Evolutionary conservation across 2,113 vertebrate species (phyloP).

Genomic region (Apteryx owenii): DNA sequence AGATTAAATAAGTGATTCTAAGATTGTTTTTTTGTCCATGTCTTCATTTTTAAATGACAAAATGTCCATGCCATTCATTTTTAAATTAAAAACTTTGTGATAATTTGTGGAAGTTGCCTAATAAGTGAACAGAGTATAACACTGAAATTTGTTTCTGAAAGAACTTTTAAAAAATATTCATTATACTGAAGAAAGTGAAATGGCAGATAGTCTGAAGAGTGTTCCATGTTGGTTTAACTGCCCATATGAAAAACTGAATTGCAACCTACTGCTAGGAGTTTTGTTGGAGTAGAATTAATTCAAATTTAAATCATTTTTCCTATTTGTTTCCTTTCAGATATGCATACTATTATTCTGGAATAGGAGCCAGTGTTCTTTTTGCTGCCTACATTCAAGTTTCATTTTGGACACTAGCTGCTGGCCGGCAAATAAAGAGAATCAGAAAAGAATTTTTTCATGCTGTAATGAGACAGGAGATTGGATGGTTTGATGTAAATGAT

Average conservation of each 20-base stretch:
- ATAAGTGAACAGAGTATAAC: background rate
- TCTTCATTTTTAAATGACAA: background rate
- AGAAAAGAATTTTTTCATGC: constrained; percentile 86
- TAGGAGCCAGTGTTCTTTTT: constrained; percentile 82
- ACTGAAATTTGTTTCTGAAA: background rate
- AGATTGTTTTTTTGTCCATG: background rate
- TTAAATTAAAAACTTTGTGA: background rate
- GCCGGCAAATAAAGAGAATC: constrained; percentile 85
- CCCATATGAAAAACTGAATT: background rate
- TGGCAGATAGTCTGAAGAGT: background rate
- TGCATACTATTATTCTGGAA: constrained; percentile 85
- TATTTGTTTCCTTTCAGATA: constrained; percentile 70
- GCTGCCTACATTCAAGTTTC: constrained; percentile 87
- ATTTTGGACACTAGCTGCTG: constrained; percentile 86
- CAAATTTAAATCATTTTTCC: background rate
- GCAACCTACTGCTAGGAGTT: background rate
- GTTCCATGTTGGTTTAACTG: background rate
- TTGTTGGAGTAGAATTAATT: background rate
- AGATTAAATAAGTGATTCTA: background rate
- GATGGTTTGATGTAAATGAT: constrained; percentile 88
- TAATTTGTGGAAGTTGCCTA: background rate
- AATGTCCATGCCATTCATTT: background rate
- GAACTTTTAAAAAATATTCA: background rate
- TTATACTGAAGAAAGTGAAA: background rate
- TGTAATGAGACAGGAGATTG: constrained; percentile 88